Evolutionary conservation across 53 echinoderm and acorn worm genomes (phyloP), one percentile per base, ranked within the genome.

Genomic region (Temnopleurus reevesii): DNA sequence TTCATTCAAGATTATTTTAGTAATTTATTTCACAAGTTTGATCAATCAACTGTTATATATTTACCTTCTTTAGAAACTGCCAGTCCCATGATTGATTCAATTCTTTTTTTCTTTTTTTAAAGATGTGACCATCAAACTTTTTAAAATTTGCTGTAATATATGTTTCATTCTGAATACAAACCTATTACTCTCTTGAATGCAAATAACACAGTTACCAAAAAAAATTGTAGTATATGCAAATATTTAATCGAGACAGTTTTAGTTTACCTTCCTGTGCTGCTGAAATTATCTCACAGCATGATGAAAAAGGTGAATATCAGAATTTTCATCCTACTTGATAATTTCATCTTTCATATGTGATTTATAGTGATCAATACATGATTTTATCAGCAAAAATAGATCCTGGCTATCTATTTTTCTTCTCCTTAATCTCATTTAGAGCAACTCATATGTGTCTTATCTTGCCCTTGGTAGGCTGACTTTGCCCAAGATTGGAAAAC

Each of bases 381-480:
- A 63, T 17, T 30, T 13, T 63, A 63, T 33, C 34, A 30, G 12
- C 34, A 1, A 31, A 63, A 63, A 33, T 34, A 63, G 13, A 10
- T 18, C 77, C n/a, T 1, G 45, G 26, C 26, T 21, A 21, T 44
- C 53, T 10, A 15, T 51, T 51, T 51, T 51, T 79, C 41, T 79
- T 8, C 26, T 28, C 49, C 28, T 1, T 0, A 79, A 79, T 79
- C 49, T 79, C 51, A n/a, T 55, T 36, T 54, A 9, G 35, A 83
- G 41, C 83, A 83, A 83, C 83, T 83, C 83, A 83, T 83, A 6
- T 35, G 23, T 83, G 83, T 83, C 83, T 55, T 55, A 54, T 83
- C 83, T 83, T 83, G 83, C 83, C 83, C 83, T 17, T 3, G 18
- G 56, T 18, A 83, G 83, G 83, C 83, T 83, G 83, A 83, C 55